A percentile compares a stretch with the other conserved stretches of the same genome.
Evolutionary conservation across 2,797 vertebrate species (phyloP).

Genomic region (Strix occidentalis): DNA sequence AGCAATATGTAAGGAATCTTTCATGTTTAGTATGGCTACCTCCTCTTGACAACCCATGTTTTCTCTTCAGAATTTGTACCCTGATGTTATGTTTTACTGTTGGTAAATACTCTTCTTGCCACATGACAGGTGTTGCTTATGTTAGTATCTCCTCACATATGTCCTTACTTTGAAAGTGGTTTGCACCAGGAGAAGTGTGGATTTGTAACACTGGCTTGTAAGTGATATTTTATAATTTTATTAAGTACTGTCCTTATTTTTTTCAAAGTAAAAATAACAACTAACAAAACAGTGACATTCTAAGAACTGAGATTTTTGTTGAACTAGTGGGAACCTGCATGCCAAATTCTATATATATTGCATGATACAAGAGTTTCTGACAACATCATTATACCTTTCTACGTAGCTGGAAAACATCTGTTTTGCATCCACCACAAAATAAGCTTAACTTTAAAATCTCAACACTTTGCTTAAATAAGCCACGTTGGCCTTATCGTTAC

Average conservation of each 20-base stretch:
- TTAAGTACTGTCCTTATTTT: not conserved
- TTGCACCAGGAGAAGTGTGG: not conserved
- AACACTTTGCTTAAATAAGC: not conserved
- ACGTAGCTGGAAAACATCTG: not conserved
- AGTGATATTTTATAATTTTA: not conserved
- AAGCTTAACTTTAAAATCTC: not conserved
- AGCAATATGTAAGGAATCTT: not conserved
- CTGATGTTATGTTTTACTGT: not conserved
- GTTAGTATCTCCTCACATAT: not conserved
- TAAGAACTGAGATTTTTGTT: not conserved
- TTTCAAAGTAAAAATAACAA: not conserved
- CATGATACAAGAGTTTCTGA: not conserved
- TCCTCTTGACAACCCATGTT: not conserved
- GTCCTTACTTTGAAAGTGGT: not conserved
- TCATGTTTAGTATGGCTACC: not conserved
- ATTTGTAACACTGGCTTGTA: not conserved
- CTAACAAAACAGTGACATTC: not conserved
- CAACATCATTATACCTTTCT: not conserved
- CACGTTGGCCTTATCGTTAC: not conserved
- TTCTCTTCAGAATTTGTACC: not conserved
- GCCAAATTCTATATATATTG: not conserved
- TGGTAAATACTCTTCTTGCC: not conserved
- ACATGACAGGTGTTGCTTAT: not conserved
- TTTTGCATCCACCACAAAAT: not conserved
- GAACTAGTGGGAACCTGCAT: not conserved